Percentiles rank a stretch among this genome's conserved stretches.
These are phyloP conservation scores for Cryptophagus acutangulus DNA, from an alignment of 2,888 invertebrate species.

Conservation along the genomic window DNA sequence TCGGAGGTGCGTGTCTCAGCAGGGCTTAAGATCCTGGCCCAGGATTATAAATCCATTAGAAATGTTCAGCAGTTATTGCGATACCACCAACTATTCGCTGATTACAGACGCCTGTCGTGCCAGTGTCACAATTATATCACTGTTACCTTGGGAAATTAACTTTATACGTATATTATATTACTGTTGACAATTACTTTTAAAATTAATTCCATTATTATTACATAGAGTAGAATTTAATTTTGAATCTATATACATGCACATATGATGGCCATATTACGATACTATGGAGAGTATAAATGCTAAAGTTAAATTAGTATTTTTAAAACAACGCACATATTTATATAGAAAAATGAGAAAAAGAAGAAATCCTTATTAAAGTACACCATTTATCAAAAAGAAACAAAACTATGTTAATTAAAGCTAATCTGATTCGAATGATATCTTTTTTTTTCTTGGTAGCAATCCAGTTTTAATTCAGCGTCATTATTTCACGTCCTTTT, in stretches of 20 bases:
- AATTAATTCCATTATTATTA: too few relatives aligned
- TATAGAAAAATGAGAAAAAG: too few relatives aligned
- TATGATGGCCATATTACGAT: too few relatives aligned
- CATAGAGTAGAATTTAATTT: too few relatives aligned
- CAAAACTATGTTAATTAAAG: constrained; percentile 36
- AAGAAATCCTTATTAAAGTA: constrained; percentile 11
- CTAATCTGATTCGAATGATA: constrained; percentile 35
- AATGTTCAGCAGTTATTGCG: constrained; percentile 40
- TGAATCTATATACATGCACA: too few relatives aligned
- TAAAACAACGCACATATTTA: too few relatives aligned
- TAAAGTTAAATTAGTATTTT: too few relatives aligned
- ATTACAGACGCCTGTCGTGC: constrained; percentile 27
- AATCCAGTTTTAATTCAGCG: constrained; percentile 32
- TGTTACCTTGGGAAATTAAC: constrained; percentile 45
- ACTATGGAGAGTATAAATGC: too few relatives aligned
- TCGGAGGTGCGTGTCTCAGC: constrained; percentile 29
- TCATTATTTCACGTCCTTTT: constrained; percentile 34
- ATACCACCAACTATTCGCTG: constrained; percentile 28
- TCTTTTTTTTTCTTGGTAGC: constrained; percentile 32
- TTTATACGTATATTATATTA: constrained; percentile 30
- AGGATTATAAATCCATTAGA: constrained; percentile 45
- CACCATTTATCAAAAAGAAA: constrained; percentile 19
- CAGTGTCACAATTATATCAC: constrained; percentile 40
- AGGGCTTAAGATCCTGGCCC: constrained; percentile 30
- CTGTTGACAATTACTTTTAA: constrained; percentile 32